phyloP scores from a whole-genome alignment of 2,113 vertebrate genomes.

The Hydrolagus affinis region DNA sequence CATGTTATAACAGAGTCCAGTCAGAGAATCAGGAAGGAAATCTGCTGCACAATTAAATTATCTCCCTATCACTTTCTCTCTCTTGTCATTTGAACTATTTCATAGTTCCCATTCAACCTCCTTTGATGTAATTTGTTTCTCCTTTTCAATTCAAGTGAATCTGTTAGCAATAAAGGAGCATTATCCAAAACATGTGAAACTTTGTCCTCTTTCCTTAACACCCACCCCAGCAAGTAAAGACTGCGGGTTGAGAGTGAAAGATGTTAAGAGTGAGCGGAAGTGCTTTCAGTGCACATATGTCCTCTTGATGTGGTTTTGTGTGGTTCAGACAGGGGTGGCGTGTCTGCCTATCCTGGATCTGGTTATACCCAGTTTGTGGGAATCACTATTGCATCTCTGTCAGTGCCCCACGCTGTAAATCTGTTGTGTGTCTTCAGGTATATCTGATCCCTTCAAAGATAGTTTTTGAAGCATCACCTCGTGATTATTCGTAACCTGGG shows the following conservation, averaged over 20 bases:
- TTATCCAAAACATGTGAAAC: not conserved
- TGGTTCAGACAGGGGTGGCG: not conserved
- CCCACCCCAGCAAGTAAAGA: no score
- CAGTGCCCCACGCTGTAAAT: not conserved
- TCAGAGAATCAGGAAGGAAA: no score
- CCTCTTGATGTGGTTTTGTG: slow-evolving; percentile 6
- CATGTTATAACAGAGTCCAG: no score
- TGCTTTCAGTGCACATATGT: not conserved
- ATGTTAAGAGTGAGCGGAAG: slow-evolving; percentile 4
- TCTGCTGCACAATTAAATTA: no score
- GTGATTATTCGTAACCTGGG: not conserved
- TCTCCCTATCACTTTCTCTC: no score
- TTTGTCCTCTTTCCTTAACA: not conserved
- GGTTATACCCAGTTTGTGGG: not conserved
- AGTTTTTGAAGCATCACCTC: not conserved
- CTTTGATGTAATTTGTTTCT: no score
- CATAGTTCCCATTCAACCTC: no score
- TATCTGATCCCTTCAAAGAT: not conserved
- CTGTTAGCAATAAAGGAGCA: not conserved
- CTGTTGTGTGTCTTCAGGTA: not conserved
- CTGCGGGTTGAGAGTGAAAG: not conserved
- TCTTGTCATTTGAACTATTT: no score
- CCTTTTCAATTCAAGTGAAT: not conserved
- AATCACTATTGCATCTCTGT: not conserved
- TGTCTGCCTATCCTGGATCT: not conserved